Evolutionary conservation across 2,797 vertebrate species (phyloP).

Genomic region (Melanotaenia trifasciata): DNA sequence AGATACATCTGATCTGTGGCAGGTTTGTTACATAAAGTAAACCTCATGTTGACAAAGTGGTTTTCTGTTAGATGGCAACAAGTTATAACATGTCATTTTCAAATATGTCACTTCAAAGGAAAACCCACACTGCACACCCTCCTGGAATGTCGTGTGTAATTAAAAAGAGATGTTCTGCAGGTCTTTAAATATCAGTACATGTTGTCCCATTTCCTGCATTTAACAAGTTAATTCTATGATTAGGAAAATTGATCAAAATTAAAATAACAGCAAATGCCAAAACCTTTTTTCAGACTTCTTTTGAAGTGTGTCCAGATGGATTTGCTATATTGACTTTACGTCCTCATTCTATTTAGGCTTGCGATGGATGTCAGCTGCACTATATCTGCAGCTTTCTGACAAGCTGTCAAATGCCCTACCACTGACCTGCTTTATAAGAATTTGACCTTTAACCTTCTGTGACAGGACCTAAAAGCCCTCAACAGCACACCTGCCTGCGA

Average conservation of each 20-base stretch:
- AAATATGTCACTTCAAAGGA: constrained; percentile 21
- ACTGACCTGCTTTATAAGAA: constrained; percentile 46
- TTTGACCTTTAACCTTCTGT: constrained; percentile 57
- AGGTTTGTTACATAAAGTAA: constrained; percentile 39
- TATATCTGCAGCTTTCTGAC: constrained; percentile 43
- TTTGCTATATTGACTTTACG: neutral
- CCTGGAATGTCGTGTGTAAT: neutral
- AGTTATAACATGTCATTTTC: constrained; percentile 18
- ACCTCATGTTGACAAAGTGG: constrained; percentile 24
- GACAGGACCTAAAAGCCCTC: constrained; percentile 40
- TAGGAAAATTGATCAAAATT: neutral
- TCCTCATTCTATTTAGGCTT: constrained; percentile 36
- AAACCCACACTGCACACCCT: neutral
- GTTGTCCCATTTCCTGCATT: neutral
- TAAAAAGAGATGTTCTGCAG: neutral
- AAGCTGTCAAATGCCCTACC: constrained; percentile 27
- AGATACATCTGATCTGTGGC: constrained; percentile 24
- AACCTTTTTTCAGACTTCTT: neutral
- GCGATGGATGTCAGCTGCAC: constrained; percentile 38
- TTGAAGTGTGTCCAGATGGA: constrained; percentile 15
- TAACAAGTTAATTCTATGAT: neutral
- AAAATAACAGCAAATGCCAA: neutral
- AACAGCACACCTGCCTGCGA: constrained; percentile 59
- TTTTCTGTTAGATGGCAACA: neutral
- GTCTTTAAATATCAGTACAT: neutral